Conservation (phyloP, 1,140 invertebrate species). For the Hirudo medicinalis region DNA sequence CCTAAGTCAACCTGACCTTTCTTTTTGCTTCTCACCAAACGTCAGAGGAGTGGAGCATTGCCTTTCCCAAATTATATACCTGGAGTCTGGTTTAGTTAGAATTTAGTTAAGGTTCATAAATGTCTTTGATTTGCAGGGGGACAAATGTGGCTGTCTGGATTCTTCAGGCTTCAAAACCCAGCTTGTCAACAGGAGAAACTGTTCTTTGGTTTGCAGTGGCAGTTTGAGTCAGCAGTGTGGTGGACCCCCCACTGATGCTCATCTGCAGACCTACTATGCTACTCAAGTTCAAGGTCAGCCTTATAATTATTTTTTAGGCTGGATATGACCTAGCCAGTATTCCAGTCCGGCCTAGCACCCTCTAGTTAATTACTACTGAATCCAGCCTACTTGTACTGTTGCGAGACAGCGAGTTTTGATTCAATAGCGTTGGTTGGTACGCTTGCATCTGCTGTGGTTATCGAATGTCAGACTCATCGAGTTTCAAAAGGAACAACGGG, state of each 20-base stretch:
- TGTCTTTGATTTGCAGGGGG: background rate
- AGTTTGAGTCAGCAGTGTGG: background rate
- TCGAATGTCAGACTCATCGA: too few relatives aligned
- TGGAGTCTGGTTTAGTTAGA: background rate
- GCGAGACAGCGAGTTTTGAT: too few relatives aligned
- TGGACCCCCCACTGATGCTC: background rate
- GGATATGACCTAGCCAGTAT: too few relatives aligned
- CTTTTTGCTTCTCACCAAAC: background rate
- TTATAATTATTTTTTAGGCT: background rate
- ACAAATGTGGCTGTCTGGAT: slow-evolving; percentile 1
- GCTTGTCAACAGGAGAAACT: background rate
- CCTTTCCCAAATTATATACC: background rate
- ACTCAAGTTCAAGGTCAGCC: background rate
- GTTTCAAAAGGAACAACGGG: too few relatives aligned
- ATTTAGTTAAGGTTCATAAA: too few relatives aligned
- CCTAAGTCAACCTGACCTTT: too few relatives aligned
- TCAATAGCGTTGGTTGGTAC: too few relatives aligned
- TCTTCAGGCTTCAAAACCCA: background rate
- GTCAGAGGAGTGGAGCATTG: background rate
- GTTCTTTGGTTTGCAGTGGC: background rate
- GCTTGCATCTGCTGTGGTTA: too few relatives aligned
- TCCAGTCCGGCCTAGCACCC: too few relatives aligned
- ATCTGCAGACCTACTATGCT: background rate
- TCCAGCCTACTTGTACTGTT: too few relatives aligned
- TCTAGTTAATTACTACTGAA: too few relatives aligned